Conservation (phyloP, 2,888 invertebrate species). For the Pristionchus exspectatus region DNA sequence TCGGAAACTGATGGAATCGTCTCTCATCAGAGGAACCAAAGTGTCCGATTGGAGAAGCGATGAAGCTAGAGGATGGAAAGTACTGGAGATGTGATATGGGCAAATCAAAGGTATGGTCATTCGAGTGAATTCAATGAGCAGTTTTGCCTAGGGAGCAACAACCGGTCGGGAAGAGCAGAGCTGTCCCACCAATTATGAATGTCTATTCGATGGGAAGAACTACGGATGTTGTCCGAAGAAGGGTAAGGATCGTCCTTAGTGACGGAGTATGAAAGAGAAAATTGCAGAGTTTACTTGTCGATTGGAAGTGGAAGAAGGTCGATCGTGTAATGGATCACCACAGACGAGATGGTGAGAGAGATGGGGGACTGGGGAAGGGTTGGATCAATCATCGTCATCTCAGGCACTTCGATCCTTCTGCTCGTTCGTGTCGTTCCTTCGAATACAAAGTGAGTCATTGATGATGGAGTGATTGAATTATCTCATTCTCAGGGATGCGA, state of each 20-base stretch:
- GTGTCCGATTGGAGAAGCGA: conserved; percentile 69
- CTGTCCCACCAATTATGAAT: conserved; percentile 73
- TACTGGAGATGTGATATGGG: conserved; percentile 64
- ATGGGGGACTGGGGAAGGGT: neutral
- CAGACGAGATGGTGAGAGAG: conserved; percentile 88
- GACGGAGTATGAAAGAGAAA: no score
- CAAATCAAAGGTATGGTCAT: neutral
- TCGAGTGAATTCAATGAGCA: neutral
- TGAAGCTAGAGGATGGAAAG: conserved; percentile 63
- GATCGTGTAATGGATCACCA: conserved; percentile 81
- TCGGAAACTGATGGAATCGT: neutral
- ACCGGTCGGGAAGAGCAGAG: conserved; percentile 46
- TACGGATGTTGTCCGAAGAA: conserved; percentile 72
- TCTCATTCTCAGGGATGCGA: conserved; percentile 69
- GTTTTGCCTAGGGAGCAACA: neutral
- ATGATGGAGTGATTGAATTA: neutral
- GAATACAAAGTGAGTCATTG: conserved; percentile 47
- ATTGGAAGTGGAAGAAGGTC: conserved; percentile 57
- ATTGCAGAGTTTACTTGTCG: conserved; percentile 57
- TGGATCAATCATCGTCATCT: conserved; percentile 83
- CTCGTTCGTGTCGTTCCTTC: conserved; percentile 67
- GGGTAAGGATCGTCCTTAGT: conserved; percentile 55
- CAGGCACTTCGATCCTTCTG: conserved; percentile 64
- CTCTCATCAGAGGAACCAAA: conserved; percentile 65
- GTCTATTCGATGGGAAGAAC: conserved; percentile 67